A percentile compares a stretch with the other conserved stretches of the same genome.
phyloP scores from a whole-genome alignment of 1,140 invertebrate genomes.

The Papilio glaucus region DNA sequence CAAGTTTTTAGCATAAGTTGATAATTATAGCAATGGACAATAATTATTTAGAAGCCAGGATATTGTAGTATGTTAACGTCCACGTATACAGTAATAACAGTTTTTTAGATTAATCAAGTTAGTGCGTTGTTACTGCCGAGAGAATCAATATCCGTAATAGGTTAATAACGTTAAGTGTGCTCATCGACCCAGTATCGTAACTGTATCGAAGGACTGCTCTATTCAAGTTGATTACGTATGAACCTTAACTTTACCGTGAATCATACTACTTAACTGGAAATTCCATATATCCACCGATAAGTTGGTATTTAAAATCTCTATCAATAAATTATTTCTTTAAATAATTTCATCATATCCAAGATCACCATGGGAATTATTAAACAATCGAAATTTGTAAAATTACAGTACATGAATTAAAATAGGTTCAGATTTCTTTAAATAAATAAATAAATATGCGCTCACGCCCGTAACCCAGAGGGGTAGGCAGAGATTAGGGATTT shows the following conservation, averaged over 20 bases:
- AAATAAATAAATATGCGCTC: no score
- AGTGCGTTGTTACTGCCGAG: conserved; percentile 29
- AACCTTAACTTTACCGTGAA: background rate
- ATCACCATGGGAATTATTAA: no score
- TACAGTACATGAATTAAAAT: no score
- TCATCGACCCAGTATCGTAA: conserved; percentile 26
- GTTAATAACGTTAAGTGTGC: conserved; percentile 32
- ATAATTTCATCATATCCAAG: no score
- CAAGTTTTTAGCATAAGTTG: background rate
- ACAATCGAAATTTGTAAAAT: no score
- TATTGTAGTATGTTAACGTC: background rate
- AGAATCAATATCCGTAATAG: conserved; percentile 36
- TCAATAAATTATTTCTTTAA: no score
- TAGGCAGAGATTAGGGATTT: no score
- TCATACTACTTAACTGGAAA: background rate
- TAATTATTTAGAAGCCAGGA: background rate
- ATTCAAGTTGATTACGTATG: conserved; percentile 8
- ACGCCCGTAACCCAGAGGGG: no score
- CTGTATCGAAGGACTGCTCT: background rate
- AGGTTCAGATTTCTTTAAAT: no score
- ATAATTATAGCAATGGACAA: background rate
- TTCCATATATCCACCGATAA: no score
- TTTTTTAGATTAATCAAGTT: conserved; percentile 33
- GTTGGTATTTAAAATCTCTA: no score
- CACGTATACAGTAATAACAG: conserved; percentile 13